phyloP scores from a whole-genome alignment of 2,797 vertebrate species.

The Rhincodon typus region DNA sequence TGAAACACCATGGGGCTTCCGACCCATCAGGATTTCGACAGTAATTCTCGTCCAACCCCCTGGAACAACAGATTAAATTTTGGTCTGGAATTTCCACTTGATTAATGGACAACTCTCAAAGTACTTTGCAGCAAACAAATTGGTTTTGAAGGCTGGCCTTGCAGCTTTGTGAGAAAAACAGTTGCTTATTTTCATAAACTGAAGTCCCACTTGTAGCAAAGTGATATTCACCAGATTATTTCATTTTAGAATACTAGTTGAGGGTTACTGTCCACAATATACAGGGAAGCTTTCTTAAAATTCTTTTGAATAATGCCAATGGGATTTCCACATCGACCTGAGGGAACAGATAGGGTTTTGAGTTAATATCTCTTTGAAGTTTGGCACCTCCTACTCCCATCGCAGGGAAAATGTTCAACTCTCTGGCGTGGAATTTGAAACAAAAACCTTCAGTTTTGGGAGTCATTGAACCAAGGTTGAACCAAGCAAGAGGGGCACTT shows the following conservation, averaged over 20 bases:
- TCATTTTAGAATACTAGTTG: not conserved
- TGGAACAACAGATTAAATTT: slow-evolving; percentile 44
- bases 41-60: slow-evolving; percentile 87
- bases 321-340: not conserved
- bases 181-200: not conserved
- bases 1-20: slow-evolving; percentile 96
- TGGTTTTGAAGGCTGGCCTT: not conserved
- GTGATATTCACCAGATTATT: not conserved
- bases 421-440: not conserved
- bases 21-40: slow-evolving; percentile 92
- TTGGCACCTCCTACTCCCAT: not conserved
- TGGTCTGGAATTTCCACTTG: too few relatives aligned
- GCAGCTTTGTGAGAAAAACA: not conserved
- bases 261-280: not conserved
- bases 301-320: not conserved
- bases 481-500: not conserved
- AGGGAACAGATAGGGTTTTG: not conserved
- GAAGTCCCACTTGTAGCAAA: not conserved
- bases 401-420: not conserved
- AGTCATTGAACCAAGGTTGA: not conserved
- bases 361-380: not conserved
- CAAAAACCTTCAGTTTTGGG: not conserved
- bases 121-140: not conserved
- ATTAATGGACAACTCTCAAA: not conserved
- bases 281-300: not conserved